Percentiles rank a stretch among this genome's conserved stretches.
Evolutionary conservation across 2,113 vertebrate genomes (phyloP).

Genomic region (Mesoclemmys tuberculata): DNA sequence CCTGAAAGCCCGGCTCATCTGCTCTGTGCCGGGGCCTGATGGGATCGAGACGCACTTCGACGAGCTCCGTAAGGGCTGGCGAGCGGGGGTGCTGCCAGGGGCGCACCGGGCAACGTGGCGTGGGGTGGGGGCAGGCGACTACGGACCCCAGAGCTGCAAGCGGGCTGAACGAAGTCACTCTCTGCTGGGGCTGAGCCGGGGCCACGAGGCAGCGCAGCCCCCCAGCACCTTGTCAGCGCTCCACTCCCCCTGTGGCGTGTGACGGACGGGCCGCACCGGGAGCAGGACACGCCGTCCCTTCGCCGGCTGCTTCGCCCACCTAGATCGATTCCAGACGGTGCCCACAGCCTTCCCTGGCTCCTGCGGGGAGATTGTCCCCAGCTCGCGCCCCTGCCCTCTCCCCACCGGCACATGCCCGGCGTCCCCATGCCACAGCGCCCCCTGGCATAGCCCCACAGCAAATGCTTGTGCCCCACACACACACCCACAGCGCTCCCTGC

Average conservation of each 20-base stretch:
- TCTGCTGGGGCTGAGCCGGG: neutral
- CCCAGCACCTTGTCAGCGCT: neutral
- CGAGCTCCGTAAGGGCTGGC: conserved; percentile 91
- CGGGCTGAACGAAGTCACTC: neutral
- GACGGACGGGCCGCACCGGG: neutral
- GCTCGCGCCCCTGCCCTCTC: neutral
- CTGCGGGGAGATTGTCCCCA: neutral
- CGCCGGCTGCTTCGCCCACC: neutral
- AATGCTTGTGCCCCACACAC: neutral
- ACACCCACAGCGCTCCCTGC: too few species aligned
- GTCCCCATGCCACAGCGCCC: neutral
- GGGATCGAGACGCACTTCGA: conserved; percentile 98
- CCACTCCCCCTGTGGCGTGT: neutral
- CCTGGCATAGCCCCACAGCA: neutral
- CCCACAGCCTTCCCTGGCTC: neutral
- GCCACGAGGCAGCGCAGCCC: neutral
- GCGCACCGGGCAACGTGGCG: neutral
- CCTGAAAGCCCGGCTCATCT: conserved; percentile 96
- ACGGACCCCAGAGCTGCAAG: too few species aligned
- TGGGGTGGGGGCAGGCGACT: too few species aligned
- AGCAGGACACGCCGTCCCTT: neutral
- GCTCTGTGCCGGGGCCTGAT: conserved; percentile 92
- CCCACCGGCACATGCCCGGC: neutral
- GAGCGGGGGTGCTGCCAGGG: accelerated
- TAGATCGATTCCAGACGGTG: neutral